Conservation (phyloP, 2,113 vertebrate species). For the Microtus richardsoni region DNA sequence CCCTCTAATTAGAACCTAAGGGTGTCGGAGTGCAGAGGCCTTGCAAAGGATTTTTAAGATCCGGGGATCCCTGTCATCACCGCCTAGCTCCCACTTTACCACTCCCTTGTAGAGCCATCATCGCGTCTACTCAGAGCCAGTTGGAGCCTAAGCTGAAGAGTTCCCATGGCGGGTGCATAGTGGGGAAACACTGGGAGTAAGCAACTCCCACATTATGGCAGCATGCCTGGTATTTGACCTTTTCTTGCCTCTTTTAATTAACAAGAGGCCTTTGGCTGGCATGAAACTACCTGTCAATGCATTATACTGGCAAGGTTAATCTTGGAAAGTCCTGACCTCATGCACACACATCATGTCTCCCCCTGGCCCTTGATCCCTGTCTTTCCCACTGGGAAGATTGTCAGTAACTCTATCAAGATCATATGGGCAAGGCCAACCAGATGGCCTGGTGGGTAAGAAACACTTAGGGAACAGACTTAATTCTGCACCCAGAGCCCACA, state of each 20-base stretch:
- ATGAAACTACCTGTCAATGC: neutral
- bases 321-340: slow-evolving; percentile 29
- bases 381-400: neutral
- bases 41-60: neutral
- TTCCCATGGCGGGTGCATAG: too few relatives aligned
- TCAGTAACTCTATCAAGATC: too few relatives aligned
- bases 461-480: neutral
- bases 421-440: neutral
- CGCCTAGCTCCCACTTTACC: neutral
- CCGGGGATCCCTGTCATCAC: neutral
- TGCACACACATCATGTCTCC: neutral
- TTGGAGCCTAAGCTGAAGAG: too few relatives aligned
- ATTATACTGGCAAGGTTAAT: neutral
- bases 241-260: neutral
- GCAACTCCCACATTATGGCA: neutral
- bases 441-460: neutral
- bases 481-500: neutral
- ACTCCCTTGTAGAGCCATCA: neutral
- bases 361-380: neutral
- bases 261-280: neutral
- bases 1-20: neutral
- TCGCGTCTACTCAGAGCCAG: neutral
- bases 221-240: neutral
- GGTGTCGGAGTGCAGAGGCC: neutral
- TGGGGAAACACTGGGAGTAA: neutral